Conservation (phyloP, 2,113 vertebrate species). For the Grus americana region DNA sequence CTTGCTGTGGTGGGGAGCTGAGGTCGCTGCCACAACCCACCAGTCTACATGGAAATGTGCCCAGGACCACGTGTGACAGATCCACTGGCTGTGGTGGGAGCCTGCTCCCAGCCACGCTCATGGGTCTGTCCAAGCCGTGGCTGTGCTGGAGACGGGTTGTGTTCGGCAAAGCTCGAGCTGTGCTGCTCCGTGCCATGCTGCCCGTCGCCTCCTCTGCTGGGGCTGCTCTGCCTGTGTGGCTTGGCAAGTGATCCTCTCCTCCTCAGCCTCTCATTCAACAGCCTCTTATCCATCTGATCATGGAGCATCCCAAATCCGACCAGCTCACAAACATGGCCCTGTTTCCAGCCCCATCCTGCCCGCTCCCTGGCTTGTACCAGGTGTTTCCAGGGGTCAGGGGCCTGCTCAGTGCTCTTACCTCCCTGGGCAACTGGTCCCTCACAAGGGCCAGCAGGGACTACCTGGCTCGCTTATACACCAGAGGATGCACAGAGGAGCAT, state of each 20-base stretch:
- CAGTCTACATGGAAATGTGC: background rate
- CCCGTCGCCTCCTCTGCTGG: background rate
- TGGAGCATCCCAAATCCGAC: background rate
- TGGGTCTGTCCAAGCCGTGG: background rate
- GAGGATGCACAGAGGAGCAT: background rate
- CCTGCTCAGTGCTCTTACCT: background rate
- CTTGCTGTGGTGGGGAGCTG: background rate
- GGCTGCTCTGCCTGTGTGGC: background rate
- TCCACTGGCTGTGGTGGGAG: background rate
- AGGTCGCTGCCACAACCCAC: background rate
- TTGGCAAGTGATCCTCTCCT: background rate
- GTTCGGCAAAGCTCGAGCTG: background rate
- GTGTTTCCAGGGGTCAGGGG: background rate
- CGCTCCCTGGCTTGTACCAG: fast-evolving
- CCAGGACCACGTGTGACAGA: background rate
- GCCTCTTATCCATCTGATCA: background rate
- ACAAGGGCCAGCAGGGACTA: background rate
- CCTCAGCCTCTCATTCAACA: background rate
- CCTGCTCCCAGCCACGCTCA: fast-evolving
- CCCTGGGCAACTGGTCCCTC: background rate
- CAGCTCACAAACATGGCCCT: background rate
- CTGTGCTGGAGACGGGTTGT: fast-evolving
- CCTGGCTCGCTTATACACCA: fast-evolving
- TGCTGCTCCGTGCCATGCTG: background rate
- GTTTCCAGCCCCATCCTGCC: background rate